Conservation (phyloP, 2,888 invertebrate genomes). For the Phorcus lineatus region DNA sequence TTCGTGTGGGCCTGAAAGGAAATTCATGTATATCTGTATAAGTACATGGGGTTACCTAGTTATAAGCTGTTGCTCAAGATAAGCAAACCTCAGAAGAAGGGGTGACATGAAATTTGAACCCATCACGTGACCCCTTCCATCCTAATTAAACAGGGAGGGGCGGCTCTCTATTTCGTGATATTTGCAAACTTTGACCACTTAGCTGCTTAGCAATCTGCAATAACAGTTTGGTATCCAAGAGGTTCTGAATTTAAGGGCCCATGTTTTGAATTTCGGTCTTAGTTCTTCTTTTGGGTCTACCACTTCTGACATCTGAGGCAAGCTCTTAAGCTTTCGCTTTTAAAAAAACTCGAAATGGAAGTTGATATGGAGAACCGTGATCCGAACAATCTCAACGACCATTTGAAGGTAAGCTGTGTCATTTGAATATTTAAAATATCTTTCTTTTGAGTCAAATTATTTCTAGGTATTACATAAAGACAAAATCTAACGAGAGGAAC, state of each 20-base stretch:
- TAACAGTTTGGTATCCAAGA: not conserved
- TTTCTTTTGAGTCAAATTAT: no score
- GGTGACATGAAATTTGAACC: not conserved
- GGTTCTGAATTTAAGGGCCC: not conserved
- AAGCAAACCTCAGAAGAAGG: no score
- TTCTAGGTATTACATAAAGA: no score
- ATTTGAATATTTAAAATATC: not conserved
- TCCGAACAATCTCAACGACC: conserved; percentile 83
- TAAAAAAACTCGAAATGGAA: conserved; percentile 7
- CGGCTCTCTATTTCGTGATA: not conserved
- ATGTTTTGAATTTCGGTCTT: not conserved
- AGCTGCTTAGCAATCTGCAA: not conserved
- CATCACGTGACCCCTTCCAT: not conserved
- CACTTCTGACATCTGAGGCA: not conserved
- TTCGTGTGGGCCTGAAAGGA: no score
- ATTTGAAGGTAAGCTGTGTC: conserved; percentile 80
- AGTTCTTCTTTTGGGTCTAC: not conserved
- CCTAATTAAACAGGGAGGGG: not conserved
- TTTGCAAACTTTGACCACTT: not conserved
- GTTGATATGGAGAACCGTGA: conserved; percentile 82
- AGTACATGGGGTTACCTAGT: no score
- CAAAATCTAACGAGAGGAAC: no score
- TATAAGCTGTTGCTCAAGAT: no score
- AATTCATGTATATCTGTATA: no score
- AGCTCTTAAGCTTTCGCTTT: not conserved